Conservation (phyloP, 2,797 vertebrate species). For the Coccyzus lansbergi region DNA sequence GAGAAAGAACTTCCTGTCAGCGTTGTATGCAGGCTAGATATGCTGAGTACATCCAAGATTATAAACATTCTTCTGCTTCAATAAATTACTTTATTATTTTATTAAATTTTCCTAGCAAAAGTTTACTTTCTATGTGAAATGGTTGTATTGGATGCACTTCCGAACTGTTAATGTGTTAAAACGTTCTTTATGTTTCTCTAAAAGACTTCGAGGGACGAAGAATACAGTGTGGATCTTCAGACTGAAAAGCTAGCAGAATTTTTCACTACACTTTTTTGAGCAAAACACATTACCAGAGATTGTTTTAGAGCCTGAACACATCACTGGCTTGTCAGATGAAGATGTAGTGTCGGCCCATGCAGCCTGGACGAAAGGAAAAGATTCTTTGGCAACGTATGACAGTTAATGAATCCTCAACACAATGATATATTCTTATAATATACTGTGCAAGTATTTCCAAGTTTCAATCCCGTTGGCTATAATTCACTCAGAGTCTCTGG, state of each 20-base stretch:
- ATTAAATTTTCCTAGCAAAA: slow-evolving; percentile 47
- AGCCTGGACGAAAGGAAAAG: neutral
- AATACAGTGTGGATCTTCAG: neutral
- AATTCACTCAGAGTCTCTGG: neutral
- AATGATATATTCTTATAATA: neutral
- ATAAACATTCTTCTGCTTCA: neutral
- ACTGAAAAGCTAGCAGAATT: neutral
- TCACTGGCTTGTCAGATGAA: neutral
- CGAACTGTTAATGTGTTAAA: neutral
- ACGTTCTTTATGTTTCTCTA: neutral
- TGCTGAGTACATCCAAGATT: neutral
- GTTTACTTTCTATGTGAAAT: slow-evolving; percentile 16
- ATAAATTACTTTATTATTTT: slow-evolving; percentile 32
- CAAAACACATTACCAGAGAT: neutral
- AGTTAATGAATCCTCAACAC: neutral
- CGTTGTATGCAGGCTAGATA: neutral
- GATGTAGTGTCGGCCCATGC: neutral
- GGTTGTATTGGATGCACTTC: neutral
- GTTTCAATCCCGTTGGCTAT: neutral
- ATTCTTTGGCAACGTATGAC: neutral
- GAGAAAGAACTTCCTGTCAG: neutral
- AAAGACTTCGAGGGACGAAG: neutral
- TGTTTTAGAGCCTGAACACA: neutral
- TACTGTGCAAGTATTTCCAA: neutral
- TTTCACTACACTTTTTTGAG: neutral